Base-by-base conservation (phyloP, 1,140 invertebrate genomes). In the Ylistrum balloti region DNA sequence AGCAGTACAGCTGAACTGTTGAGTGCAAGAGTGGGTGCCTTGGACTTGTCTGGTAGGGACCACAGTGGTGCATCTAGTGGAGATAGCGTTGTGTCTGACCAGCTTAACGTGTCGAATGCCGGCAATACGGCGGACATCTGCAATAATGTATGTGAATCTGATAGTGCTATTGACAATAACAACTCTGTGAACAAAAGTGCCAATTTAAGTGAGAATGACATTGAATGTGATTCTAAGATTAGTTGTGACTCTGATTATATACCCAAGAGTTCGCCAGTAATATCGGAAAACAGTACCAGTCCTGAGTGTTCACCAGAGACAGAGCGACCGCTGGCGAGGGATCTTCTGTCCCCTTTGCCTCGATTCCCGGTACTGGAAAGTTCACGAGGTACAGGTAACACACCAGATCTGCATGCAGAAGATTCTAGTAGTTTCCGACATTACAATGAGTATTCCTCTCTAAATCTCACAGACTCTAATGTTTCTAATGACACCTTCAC, bases 51-150 rank as follows among this genome's bases (percentile, higher is more conserved):
- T n/a, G 86, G 86, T 3, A 41, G 17, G 41, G 41, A 45, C 41
- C 41, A 90, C 28, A 33, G 17, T 56, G 87, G 35, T 41, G 85
- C 33, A 41, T 35, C 20, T 86, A 88, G 90, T 85, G 41, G 56
- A 91, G 13, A 15, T 35, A 91, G 88, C 22, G 85, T 85, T 32
- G 33, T 85, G n/a, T 90, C 88, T 5, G 45, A 88, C 33, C 87
- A 48, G 22, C 33, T 41, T 56, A 91, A 91, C 33, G n/a, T 20
- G 34, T 90, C 87, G 10, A 74, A 45, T 88, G 22, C 41, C 17
- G 91, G 88, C n/a, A 86, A 45, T 9, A 32, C 38, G 0, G 91
- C 91, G 20, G 92, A 93, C 48, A 86, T 92, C 0, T 92, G 92
- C 74, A 87, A 90, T 33, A 91, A 91, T 85, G 85, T 89, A 33